Evolutionary conservation across 2,888 invertebrate genomes (phyloP).

Genomic region (Epicampocera succincta): DNA sequence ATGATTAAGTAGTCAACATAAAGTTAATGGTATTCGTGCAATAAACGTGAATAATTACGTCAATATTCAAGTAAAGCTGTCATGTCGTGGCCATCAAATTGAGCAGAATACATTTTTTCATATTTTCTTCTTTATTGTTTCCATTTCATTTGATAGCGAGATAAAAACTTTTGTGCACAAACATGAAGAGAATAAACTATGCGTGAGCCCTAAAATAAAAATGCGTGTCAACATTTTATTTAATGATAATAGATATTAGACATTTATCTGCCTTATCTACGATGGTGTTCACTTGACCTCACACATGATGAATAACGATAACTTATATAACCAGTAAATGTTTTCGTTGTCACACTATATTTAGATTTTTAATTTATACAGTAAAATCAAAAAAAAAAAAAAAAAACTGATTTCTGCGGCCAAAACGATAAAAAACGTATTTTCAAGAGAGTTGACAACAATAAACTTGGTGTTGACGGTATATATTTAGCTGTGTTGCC

Average conservation of each 20-base stretch:
- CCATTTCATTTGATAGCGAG: slow-evolving; percentile 36
- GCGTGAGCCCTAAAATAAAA: slow-evolving; percentile 17
- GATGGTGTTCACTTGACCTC: slow-evolving; percentile 6
- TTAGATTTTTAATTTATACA: too few species aligned
- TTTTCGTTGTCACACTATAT: too few species aligned
- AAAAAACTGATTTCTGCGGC: too few species aligned
- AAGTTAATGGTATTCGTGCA: slow-evolving; percentile 71
- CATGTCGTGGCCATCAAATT: slow-evolving; percentile 71
- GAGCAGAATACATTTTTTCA: slow-evolving; percentile 66
- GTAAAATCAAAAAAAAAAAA: too few species aligned
- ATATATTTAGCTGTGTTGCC: too few species aligned
- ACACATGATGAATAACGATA: neutral
- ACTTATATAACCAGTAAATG: too few species aligned
- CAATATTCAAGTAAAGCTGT: slow-evolving; percentile 69
- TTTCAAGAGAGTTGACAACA: too few species aligned
- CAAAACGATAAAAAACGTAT: too few species aligned
- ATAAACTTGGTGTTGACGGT: too few species aligned
- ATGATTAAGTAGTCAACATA: slow-evolving; percentile 72
- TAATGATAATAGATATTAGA: slow-evolving; percentile 63
- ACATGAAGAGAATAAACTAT: slow-evolving; percentile 16
- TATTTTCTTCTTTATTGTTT: slow-evolving; percentile 4
- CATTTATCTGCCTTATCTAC: slow-evolving; percentile 56
- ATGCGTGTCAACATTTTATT: slow-evolving; percentile 63
- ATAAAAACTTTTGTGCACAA: slow-evolving; percentile 23
- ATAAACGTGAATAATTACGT: slow-evolving; percentile 72